Evolutionary conservation across 2,797 vertebrate species (phyloP).

Genomic region (Pristis pectinata): DNA sequence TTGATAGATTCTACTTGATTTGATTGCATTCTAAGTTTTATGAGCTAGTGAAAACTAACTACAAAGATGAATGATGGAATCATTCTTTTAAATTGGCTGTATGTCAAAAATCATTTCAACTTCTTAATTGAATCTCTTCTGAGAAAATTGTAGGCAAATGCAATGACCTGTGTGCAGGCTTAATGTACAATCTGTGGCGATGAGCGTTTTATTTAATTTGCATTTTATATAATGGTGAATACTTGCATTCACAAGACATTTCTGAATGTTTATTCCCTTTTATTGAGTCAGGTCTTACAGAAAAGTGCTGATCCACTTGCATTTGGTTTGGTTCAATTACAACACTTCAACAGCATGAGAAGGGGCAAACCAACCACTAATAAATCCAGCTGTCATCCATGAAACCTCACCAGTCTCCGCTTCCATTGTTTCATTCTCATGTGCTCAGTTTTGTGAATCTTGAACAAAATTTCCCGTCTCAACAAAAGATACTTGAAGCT

Average conservation of each 20-base stretch:
- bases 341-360: background rate
- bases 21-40: background rate
- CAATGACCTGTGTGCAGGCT: background rate
- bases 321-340: background rate
- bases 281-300: background rate
- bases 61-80: conserved; percentile 18
- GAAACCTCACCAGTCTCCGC: background rate
- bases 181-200: background rate
- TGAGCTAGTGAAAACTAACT: background rate
- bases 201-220: background rate
- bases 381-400: background rate
- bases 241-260: no score
- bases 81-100: conserved; percentile 4
- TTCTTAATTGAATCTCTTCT: conserved; percentile 12
- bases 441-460: background rate
- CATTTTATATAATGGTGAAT: background rate
- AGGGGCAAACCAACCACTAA: background rate
- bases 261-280: no score
- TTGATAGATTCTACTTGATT: background rate
- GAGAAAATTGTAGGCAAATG: background rate
- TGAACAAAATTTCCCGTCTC: background rate
- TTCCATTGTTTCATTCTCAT: background rate
- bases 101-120: conserved; percentile 23
- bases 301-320: background rate
- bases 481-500: background rate